These are phyloP conservation scores for Elachura formosa DNA, from an alignment of 2,113 vertebrate genomes.

Conservation along the genomic window DNA sequence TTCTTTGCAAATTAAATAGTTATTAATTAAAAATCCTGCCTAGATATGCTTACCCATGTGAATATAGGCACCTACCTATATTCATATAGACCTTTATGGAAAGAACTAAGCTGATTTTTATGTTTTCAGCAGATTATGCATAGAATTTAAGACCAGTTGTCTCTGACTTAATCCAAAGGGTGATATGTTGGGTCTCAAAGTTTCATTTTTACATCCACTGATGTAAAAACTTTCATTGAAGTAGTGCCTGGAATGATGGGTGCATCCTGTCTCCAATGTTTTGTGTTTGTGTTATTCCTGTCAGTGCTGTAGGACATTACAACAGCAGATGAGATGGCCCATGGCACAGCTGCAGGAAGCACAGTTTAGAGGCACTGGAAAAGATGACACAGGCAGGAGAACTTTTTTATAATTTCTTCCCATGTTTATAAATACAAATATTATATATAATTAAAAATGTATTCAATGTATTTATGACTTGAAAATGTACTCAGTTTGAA, in stretches of 20 bases:
- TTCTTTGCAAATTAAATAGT: constrained; percentile 67
- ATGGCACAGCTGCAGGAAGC: background rate
- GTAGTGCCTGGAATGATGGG: background rate
- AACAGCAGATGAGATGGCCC: background rate
- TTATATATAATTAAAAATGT: background rate
- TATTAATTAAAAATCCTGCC: constrained; percentile 59
- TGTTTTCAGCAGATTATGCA: background rate
- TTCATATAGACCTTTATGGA: background rate
- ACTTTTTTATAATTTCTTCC: background rate
- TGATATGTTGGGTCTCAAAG: background rate
- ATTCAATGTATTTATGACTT: background rate
- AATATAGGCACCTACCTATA: background rate
- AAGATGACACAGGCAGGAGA: background rate
- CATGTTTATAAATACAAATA: background rate
- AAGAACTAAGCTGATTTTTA: background rate
- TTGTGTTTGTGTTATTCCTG: background rate
- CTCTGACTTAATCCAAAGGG: background rate
- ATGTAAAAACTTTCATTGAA: background rate
- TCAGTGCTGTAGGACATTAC: background rate
- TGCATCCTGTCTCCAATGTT: background rate
- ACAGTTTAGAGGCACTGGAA: background rate
- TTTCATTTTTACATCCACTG: background rate
- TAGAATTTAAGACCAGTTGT: background rate
- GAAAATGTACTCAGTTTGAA: background rate
- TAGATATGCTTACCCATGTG: constrained; percentile 42